A percentile compares a stretch with the other conserved stretches of the same genome.
These are phyloP conservation scores for Eublepharis macularius DNA, from an alignment of 2,113 vertebrate species.

Conservation along the genomic window DNA sequence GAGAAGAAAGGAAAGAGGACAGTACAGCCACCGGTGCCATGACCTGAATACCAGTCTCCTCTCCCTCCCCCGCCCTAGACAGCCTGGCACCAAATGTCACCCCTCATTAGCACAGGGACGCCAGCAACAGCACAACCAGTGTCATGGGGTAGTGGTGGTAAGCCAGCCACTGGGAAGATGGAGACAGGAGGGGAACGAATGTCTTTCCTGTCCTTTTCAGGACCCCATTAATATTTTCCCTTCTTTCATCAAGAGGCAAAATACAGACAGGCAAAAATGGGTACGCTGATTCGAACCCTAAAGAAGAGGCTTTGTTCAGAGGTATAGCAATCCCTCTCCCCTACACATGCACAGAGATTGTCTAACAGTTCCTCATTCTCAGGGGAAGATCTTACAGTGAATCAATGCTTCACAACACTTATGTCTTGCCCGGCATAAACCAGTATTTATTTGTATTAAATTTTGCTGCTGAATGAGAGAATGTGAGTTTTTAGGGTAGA, in stretches of 20 bases:
- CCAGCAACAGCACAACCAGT: background rate
- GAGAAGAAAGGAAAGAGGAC: background rate
- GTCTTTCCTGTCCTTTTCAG: background rate
- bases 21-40: background rate
- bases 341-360: no score
- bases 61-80: background rate
- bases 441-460: background rate
- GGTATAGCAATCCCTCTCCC: no score
- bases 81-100: conserved; percentile 18
- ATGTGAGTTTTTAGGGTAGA: background rate
- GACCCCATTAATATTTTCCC: background rate
- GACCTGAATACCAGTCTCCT: conserved; percentile 2
- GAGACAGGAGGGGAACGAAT: background rate
- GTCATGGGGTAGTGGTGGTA: background rate
- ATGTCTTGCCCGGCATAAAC: background rate
- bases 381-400: background rate
- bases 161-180: background rate
- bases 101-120: background rate
- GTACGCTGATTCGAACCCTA: background rate
- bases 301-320: background rate
- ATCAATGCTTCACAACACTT: background rate
- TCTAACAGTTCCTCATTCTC: background rate
- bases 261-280: no score
- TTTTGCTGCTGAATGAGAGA: background rate
- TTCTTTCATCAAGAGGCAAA: no score